Evolutionary conservation across 1,140 invertebrate species (phyloP).

Genomic region (Babylonia areolata): DNA sequence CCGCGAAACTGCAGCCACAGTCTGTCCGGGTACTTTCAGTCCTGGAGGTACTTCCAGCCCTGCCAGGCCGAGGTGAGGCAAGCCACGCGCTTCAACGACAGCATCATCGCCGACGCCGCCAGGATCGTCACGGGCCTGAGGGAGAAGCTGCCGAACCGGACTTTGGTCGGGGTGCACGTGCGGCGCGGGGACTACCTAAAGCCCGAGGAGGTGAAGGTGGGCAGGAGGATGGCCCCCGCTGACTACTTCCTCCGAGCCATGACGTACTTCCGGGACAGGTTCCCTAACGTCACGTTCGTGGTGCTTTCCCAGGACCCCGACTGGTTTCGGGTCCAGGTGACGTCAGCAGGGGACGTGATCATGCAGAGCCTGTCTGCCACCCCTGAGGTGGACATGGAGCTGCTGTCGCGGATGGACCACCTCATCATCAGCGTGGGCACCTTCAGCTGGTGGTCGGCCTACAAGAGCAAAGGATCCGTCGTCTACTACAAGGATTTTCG

Average conservation of each 20-base stretch:
- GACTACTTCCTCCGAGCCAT: slow-evolving; percentile 35
- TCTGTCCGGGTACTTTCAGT: slow-evolving; percentile 42
- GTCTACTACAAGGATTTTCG: slow-evolving; percentile 56
- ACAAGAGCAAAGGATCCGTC: slow-evolving; percentile 58
- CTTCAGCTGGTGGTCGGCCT: slow-evolving; percentile 69
- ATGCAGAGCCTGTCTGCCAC: slow-evolving; percentile 3
- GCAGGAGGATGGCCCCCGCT: slow-evolving; percentile 1
- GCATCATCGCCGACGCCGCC: slow-evolving; percentile 9
- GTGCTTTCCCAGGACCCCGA: background rate
- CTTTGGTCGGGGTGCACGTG: slow-evolving; percentile 48
- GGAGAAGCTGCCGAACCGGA: background rate
- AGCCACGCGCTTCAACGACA: slow-evolving; percentile 33
- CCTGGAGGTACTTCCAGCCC: slow-evolving; percentile 51
- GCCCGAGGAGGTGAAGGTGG: background rate
- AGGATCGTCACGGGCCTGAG: slow-evolving; percentile 13
- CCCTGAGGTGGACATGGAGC: slow-evolving; percentile 59
- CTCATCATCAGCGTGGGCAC: slow-evolving; percentile 64
- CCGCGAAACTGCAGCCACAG: background rate
- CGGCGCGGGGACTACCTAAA: slow-evolving; percentile 42
- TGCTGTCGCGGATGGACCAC: slow-evolving; percentile 60
- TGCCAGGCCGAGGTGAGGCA: slow-evolving; percentile 28
- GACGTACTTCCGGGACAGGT: slow-evolving; percentile 39
- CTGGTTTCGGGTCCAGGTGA: slow-evolving; percentile 32
- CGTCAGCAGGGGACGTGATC: slow-evolving; percentile 19
- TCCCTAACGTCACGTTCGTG: slow-evolving; percentile 29